Base-by-base conservation (phyloP, 2,888 invertebrate genomes). In the Meloe dianella region DNA sequence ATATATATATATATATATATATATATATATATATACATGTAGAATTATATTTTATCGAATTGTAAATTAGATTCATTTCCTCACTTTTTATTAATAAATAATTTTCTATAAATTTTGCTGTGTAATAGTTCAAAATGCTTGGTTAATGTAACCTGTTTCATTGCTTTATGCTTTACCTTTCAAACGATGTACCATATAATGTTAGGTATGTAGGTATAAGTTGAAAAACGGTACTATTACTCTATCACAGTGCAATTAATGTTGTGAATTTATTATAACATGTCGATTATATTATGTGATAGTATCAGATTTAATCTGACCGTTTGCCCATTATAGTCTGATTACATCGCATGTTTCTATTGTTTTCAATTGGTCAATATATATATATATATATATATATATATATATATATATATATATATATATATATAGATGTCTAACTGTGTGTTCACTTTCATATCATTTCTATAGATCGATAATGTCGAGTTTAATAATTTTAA, bases 181-280 rank as follows among this genome's bases (percentile, higher is more conserved):
- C 27, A n/a, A 41, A 10, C 54, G 54, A 54, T 54, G 54, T 27
- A 20, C 17, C 27, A 35, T 30, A 8, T 30, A 8, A 8, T 35
- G 35, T 35, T 27, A 27, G 27, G 27, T 27, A 27, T 35, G 35
- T 35, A 35, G 12, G 12, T 35, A 12, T 12, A 12, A 54, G 14
- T n/a, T 5, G 27, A 24, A 27, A 54, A 54, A 54, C 54, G 54
- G 54, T 54, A 51, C 51, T 69, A 73, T 72, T 72, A 69, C 71
- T 63, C 65, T 72, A 72, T 72, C 70, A 67, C 61, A 71, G 66
- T 70, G 66, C 71, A 74, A 74, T 75, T 75, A 74, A 70, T 65
- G 65, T 67, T 66, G 61, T 70, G 73, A 75, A 74, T 75, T 35
- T 74, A n/a, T n/a, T n/a, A 73, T 69, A 71, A 70, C 67, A 72